Conservation (phyloP, 1,140 invertebrate species). For the Atopsyche davidsoni region DNA sequence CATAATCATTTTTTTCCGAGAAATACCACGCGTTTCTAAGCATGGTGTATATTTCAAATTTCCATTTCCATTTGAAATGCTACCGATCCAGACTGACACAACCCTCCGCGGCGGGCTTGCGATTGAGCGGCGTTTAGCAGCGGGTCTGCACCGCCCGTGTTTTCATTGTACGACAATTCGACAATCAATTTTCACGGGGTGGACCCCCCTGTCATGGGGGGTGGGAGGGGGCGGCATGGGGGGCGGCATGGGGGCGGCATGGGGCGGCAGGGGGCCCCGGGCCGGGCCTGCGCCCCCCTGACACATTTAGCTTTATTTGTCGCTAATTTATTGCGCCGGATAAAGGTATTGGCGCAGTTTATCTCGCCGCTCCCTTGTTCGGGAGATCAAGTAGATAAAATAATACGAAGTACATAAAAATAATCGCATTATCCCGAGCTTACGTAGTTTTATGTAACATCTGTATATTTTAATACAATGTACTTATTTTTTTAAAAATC, state of each 20-base stretch:
- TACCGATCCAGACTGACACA: not conserved
- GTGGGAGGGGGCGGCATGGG: not conserved
- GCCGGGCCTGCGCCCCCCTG: too few relatives aligned
- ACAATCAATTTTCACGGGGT: constrained; percentile 19
- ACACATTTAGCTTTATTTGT: too few relatives aligned
- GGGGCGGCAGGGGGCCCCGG: not conserved
- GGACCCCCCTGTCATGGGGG: too few relatives aligned
- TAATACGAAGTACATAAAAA: constrained; percentile 4
- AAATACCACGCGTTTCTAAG: too few relatives aligned
- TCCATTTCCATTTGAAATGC: not conserved
- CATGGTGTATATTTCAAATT: constrained; percentile 1
- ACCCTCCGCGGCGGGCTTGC: constrained; percentile 9
- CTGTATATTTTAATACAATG: too few relatives aligned
- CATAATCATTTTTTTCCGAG: too few relatives aligned
- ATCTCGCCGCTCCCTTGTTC: not conserved
- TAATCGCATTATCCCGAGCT: too few relatives aligned
- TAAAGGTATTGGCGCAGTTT: not conserved
- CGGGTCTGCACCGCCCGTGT: constrained; percentile 8
- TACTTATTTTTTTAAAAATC: too few relatives aligned
- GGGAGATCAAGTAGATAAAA: not conserved
- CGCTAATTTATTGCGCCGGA: too few relatives aligned
- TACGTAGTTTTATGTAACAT: too few relatives aligned
- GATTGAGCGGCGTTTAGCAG: too few relatives aligned
- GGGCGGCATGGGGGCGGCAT: constrained; percentile 1
- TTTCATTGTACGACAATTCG: constrained; percentile 16